Evolutionary conservation across 2,797 vertebrate species (phyloP).

Genomic region (Pseudochirops corinnae): DNA sequence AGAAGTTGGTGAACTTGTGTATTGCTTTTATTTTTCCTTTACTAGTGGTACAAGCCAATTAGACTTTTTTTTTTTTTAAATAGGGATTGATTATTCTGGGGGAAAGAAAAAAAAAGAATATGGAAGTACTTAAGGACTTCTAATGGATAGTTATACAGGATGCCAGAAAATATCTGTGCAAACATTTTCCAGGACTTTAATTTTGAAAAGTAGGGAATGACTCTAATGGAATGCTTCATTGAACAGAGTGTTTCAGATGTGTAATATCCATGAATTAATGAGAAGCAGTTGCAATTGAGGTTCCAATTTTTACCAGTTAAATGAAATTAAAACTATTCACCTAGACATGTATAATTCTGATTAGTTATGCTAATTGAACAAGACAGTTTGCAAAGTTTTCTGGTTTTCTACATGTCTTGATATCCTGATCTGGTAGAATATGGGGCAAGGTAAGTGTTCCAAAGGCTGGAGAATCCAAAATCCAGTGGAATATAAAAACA

Average conservation of each 20-base stretch:
- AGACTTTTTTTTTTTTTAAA: not conserved
- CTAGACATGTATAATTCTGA: not conserved
- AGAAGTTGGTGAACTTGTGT: not conserved
- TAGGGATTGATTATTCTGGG: not conserved
- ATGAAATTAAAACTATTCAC: not conserved
- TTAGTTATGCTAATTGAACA: not conserved
- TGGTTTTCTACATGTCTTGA: not conserved
- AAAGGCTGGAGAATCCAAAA: not conserved
- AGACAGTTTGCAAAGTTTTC: not conserved
- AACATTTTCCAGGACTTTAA: not conserved
- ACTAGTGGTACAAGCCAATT: not conserved
- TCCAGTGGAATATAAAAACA: not conserved
- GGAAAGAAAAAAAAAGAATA: not conserved
- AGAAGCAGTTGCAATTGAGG: not conserved
- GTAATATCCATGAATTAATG: not conserved
- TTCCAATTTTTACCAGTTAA: not conserved
- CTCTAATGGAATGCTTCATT: not conserved
- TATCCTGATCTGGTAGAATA: not conserved
- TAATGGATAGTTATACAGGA: not conserved
- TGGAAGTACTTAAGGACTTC: not conserved
- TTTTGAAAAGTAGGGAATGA: not conserved
- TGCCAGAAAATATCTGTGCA: no score
- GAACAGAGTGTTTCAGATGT: rapidly evolving
- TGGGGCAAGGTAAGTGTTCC: not conserved
- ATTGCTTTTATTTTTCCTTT: not conserved